Conservation (phyloP, 2,888 invertebrate genomes). For the Melinaea marsaeus region DNA sequence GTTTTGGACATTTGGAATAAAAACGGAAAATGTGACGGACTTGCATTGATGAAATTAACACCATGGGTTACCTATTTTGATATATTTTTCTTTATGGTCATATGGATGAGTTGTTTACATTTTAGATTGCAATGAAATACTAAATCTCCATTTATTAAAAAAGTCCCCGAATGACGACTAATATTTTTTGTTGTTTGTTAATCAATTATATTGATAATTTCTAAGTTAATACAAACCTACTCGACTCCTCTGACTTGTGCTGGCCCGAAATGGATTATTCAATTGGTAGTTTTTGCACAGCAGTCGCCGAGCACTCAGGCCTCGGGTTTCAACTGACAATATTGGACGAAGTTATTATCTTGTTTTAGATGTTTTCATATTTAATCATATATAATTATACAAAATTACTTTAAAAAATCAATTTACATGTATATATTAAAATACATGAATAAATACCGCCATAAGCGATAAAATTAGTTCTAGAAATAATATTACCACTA, state of each 20-base stretch:
- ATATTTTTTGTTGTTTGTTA: background rate
- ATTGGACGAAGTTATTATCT: constrained; percentile 21
- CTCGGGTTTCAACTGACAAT: constrained; percentile 17
- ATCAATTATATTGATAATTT: background rate
- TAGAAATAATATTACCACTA: background rate
- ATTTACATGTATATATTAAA: background rate
- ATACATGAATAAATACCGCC: background rate
- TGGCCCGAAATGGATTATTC: constrained; percentile 55
- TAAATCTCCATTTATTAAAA: too few species aligned
- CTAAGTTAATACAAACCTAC: background rate
- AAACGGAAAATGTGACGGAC: too few species aligned
- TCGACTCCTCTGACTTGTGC: background rate
- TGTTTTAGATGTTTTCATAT: constrained; percentile 3
- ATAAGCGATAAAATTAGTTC: background rate
- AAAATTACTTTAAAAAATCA: background rate
- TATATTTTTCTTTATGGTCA: too few species aligned
- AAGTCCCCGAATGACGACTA: background rate
- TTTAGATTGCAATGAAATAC: too few species aligned
- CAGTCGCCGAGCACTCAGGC: constrained; percentile 23
- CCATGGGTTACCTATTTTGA: too few species aligned
- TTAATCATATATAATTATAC: background rate
- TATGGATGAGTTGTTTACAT: too few species aligned
- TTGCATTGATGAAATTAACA: too few species aligned
- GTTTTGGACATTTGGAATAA: too few species aligned
- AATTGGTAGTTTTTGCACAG: constrained; percentile 52